A percentile compares a stretch with the other conserved stretches of the same genome.
Evolutionary conservation across 2,797 vertebrate genomes (phyloP).

Genomic region (Mus minutoides): DNA sequence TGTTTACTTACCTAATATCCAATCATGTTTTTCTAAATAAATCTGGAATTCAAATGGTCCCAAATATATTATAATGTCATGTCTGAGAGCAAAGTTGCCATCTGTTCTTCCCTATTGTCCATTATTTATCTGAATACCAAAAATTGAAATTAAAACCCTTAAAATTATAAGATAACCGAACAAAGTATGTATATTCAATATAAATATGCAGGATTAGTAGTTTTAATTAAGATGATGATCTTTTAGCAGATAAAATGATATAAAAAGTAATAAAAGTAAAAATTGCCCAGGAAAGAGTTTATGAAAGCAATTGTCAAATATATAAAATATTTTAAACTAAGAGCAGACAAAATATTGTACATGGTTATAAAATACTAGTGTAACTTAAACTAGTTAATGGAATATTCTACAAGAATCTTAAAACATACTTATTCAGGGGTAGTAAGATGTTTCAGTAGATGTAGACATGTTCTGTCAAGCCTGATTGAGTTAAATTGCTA

Average conservation of each 20-base stretch:
- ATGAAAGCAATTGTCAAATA: not conserved
- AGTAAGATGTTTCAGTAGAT: not conserved
- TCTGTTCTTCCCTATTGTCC: not conserved
- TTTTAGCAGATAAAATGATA: constrained; percentile 13
- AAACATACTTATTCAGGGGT: not conserved
- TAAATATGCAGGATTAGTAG: constrained; percentile 1
- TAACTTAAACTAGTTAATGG: not conserved
- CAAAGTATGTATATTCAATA: not conserved
- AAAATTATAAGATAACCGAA: not conserved
- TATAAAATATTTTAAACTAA: constrained; percentile 11
- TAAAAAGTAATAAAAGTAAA: not conserved
- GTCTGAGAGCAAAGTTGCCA: not conserved
- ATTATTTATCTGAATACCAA: not conserved
- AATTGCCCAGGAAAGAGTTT: not conserved
- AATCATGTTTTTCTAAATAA: not conserved
- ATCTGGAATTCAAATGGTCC: not conserved
- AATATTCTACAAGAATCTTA: not conserved
- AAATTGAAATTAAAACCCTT: not conserved
- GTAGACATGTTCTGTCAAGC: not conserved
- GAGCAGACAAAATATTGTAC: not conserved
- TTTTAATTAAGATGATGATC: constrained; percentile 6
- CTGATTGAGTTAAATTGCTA: not conserved
- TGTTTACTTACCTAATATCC: not conserved
- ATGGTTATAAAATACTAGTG: not conserved
- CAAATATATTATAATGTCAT: not conserved